These are phyloP conservation scores for Pentalonia nigronervosa DNA, from an alignment of 1,140 invertebrate genomes.

Conservation along the genomic window DNA sequence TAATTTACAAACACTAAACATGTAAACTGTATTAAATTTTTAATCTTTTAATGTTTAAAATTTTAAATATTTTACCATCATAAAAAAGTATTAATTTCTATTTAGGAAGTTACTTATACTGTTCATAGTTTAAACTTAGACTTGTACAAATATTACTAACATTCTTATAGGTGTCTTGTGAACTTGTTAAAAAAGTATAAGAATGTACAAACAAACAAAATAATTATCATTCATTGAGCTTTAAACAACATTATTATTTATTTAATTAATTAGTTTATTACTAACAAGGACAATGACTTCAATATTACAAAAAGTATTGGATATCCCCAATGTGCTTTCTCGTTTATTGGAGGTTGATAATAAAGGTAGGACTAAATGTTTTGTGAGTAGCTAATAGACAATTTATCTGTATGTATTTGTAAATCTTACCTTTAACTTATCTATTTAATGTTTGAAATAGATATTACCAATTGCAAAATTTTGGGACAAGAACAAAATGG, in stretches of 20 bases:
- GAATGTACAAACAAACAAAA: neutral
- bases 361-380: constrained; percentile 1
- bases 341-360: constrained; percentile 6
- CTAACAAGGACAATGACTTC: neutral
- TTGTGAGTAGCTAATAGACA: neutral
- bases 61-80: too few species aligned
- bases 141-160: neutral
- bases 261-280: neutral
- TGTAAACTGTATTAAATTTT: too few species aligned
- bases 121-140: neutral
- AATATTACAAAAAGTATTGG: constrained; percentile 44
- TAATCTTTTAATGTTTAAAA: too few species aligned
- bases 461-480: constrained; percentile 42
- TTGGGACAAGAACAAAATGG: constrained; percentile 51
- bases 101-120: too few species aligned
- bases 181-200: neutral
- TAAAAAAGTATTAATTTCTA: too few species aligned
- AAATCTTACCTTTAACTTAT: neutral
- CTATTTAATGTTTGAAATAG: neutral
- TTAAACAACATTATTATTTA: neutral
- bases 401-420: neutral
- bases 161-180: neutral
- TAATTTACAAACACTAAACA: too few species aligned
- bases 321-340: constrained; percentile 17
- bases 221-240: neutral